These are phyloP conservation scores for Eulithis testata DNA, from an alignment of 2,888 invertebrate genomes.

Conservation along the genomic window DNA sequence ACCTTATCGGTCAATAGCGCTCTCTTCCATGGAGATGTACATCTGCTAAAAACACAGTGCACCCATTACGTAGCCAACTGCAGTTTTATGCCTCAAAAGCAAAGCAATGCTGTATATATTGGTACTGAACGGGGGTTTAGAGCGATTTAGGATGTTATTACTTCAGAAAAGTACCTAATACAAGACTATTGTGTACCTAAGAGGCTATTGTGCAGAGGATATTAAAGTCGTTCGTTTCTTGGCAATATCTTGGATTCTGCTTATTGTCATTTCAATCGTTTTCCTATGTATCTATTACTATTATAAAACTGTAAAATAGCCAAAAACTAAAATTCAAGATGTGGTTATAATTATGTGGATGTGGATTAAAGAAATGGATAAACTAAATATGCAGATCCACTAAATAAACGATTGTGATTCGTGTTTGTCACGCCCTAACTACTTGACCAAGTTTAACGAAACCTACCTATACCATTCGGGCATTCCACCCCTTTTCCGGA, in stretches of 20 bases:
- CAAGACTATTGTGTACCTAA: background rate
- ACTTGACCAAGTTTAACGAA: too few relatives aligned
- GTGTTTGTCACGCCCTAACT: too few relatives aligned
- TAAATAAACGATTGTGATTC: too few relatives aligned
- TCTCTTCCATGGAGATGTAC: background rate
- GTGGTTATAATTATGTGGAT: too few relatives aligned
- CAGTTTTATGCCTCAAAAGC: conserved; percentile 38
- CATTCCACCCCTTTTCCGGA: too few relatives aligned
- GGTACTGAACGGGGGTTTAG: conserved; percentile 25
- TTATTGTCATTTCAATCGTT: background rate
- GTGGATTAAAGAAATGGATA: background rate
- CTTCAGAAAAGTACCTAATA: conserved; percentile 7
- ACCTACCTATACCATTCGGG: too few relatives aligned
- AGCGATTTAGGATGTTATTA: conserved; percentile 27
- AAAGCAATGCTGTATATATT: conserved; percentile 31
- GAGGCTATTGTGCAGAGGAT: conserved; percentile 15
- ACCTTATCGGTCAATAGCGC: too few relatives aligned
- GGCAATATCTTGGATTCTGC: conserved; percentile 3
- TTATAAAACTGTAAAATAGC: too few relatives aligned
- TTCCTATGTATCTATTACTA: background rate
- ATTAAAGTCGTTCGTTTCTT: conserved; percentile 10
- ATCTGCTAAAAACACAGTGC: conserved; percentile 13
- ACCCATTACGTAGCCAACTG: conserved; percentile 33
- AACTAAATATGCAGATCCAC: too few relatives aligned
- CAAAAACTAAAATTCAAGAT: too few relatives aligned